Conservation (phyloP, 1,140 invertebrate species). For the Euura lappo region DNA sequence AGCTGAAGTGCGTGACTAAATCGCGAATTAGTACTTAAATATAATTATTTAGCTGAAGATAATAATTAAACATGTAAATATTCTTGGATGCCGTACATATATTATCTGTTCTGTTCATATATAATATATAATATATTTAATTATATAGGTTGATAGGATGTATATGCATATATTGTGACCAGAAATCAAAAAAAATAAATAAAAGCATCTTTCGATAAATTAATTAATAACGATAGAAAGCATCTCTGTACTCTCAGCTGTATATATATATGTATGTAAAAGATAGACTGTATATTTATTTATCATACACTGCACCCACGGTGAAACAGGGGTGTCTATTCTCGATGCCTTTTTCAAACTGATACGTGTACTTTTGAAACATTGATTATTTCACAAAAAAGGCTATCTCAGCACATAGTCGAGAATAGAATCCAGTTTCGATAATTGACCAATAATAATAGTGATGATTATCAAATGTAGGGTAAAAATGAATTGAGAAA, state of each 20-base stretch:
- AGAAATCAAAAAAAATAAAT: neutral
- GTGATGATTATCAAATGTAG: neutral
- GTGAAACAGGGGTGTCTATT: neutral
- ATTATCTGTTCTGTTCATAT: too few relatives aligned
- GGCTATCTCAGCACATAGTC: neutral
- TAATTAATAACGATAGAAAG: too few relatives aligned
- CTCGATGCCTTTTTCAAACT: neutral
- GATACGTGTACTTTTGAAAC: too few relatives aligned
- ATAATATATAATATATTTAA: too few relatives aligned
- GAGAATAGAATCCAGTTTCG: neutral
- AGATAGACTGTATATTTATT: neutral
- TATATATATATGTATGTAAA: neutral
- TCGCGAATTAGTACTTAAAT: neutral
- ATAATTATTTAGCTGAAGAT: neutral
- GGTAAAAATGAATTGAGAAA: neutral
- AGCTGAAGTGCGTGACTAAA: neutral
- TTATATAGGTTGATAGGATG: too few relatives aligned
- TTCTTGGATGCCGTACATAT: too few relatives aligned
- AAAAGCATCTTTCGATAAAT: neutral
- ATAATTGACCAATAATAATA: conserved; percentile 1
- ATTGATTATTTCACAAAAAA: too few relatives aligned
- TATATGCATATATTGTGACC: neutral
- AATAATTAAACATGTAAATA: neutral
- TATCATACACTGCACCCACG: neutral
- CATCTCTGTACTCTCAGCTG: neutral